Conservation (phyloP, 92 coral and sea anemone species). For the Paramuricea clavata region DNA sequence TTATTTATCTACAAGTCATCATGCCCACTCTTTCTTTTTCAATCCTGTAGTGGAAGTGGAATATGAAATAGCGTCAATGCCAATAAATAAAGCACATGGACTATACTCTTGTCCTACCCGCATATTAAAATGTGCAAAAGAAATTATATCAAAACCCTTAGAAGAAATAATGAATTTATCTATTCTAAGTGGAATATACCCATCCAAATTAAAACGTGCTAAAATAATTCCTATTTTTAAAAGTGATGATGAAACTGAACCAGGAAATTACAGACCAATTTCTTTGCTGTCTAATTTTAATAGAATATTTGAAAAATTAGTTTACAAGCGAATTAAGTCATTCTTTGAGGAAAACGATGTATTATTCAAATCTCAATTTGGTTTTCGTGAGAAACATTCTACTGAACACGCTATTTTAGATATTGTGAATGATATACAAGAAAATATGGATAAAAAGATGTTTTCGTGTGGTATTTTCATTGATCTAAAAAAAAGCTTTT, state of each 20-base stretch:
- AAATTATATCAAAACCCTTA: neutral
- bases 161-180: neutral
- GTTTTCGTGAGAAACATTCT: neutral
- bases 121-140: neutral
- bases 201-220: slow-evolving; percentile 26
- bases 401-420: slow-evolving; percentile 9
- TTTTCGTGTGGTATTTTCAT: no score
- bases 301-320: slow-evolving; percentile 45
- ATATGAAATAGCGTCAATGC: slow-evolving; percentile 42
- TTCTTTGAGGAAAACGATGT: neutral
- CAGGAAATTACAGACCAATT: slow-evolving; percentile 47
- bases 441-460: no score
- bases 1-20: slow-evolving; percentile 33
- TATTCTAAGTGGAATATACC: neutral
- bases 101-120: slow-evolving; percentile 51
- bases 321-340: slow-evolving; percentile 27
- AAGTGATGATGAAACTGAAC: slow-evolving; percentile 21
- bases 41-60: slow-evolving; percentile 56
- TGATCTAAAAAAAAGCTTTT: no score
- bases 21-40: slow-evolving; percentile 50
- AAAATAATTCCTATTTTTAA: slow-evolving; percentile 41
- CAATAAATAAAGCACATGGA: slow-evolving; percentile 57
- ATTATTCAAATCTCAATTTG: neutral
- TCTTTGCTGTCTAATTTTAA: slow-evolving; percentile 44
- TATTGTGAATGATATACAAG: neutral